A percentile compares a stretch with the other conserved stretches of the same genome.
Evolutionary conservation across 2,888 invertebrate genomes (phyloP).

Genomic region (Metalampra italica): DNA sequence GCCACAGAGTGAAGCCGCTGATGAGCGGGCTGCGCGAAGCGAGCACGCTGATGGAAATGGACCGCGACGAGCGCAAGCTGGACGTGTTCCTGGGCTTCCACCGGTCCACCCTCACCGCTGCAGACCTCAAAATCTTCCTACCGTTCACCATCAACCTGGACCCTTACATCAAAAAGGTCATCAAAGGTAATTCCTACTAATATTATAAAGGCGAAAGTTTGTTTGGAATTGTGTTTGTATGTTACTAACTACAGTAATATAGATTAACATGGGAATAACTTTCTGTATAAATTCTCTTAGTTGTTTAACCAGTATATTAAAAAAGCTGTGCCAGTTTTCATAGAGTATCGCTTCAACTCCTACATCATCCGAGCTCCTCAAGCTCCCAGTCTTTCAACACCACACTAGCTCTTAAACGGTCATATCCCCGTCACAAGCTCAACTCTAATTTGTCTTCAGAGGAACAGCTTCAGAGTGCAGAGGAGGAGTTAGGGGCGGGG

Average conservation of each 20-base stretch:
- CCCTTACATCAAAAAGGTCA: constrained; percentile 97
- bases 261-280: too few relatives aligned
- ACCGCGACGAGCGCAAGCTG: constrained; percentile 96
- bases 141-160: constrained; percentile 99
- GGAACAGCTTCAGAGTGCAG: constrained; percentile 58
- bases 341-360: too few relatives aligned
- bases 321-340: too few relatives aligned
- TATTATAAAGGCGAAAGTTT: neutral
- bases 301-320: too few relatives aligned
- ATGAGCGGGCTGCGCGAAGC: constrained; percentile 92
- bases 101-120: constrained; percentile 88
- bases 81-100: constrained; percentile 95
- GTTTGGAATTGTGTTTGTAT: neutral
- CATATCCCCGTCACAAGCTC: too few relatives aligned
- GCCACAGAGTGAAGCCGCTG: constrained; percentile 85
- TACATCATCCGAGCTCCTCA: too few relatives aligned
- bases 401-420: too few relatives aligned
- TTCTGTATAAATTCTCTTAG: too few relatives aligned
- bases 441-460: constrained; percentile 36
- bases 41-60: constrained; percentile 93
- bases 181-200: constrained; percentile 87
- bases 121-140: constrained; percentile 95
- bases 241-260: too few relatives aligned
- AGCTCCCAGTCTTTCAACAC: too few relatives aligned
- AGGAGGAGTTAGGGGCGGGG: constrained; percentile 44